phyloP scores from a whole-genome alignment of 2,888 invertebrate species.

The Limenitis camilla region DNA sequence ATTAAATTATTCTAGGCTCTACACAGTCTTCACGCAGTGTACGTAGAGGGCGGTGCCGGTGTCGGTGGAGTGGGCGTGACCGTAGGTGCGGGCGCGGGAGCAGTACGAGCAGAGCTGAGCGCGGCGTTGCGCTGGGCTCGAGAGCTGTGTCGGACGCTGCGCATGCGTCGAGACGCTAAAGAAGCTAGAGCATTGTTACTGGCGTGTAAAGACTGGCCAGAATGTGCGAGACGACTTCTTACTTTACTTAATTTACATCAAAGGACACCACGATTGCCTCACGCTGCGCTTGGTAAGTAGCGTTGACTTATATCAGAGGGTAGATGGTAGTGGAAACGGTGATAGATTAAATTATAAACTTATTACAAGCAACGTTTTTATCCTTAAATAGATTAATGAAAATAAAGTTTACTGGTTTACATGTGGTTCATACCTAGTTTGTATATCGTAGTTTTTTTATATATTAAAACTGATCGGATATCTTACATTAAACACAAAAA shows the following conservation, averaged over 20 bases:
- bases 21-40: conserved; percentile 93
- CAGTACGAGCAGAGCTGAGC: conserved; percentile 91
- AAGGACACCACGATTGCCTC: conserved; percentile 84
- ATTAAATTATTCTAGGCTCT: conserved; percentile 77
- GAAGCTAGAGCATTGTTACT: conserved; percentile 79
- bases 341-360: no score
- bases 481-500: no score
- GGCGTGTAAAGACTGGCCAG: conserved; percentile 90
- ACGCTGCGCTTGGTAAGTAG: conserved; percentile 79
- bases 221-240: conserved; percentile 88
- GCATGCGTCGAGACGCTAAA: conserved; percentile 78
- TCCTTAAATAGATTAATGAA: neutral
- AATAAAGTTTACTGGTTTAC: no score
- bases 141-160: conserved; percentile 81
- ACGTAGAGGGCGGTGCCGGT: conserved; percentile 87
- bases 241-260: conserved; percentile 92
- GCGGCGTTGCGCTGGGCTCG: conserved; percentile 87
- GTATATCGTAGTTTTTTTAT: no score
- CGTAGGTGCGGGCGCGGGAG: conserved; percentile 79
- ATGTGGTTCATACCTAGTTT: no score
- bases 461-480: no score
- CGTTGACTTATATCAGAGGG: neutral
- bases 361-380: no score
- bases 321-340: no score
- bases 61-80: conserved; percentile 87